phyloP scores from a whole-genome alignment of 2,797 vertebrate species.

The Huso huso region DNA sequence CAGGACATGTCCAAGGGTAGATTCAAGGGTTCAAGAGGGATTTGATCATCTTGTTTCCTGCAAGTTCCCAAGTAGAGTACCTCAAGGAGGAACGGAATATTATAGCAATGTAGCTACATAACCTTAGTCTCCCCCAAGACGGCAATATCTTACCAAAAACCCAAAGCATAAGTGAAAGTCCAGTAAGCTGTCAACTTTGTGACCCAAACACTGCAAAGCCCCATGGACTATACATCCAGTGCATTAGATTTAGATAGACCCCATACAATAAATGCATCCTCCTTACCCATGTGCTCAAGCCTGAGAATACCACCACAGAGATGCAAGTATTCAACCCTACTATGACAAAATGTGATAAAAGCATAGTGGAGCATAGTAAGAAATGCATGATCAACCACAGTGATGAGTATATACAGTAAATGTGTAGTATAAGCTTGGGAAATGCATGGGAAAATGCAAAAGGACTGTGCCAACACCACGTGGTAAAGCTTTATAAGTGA shows the following conservation, averaged over 20 bases:
- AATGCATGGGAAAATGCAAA: too few relatives aligned
- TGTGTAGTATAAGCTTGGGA: too few relatives aligned
- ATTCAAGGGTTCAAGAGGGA: too few relatives aligned
- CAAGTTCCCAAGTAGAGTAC: slow-evolving; percentile 38
- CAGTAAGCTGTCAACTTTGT: slow-evolving; percentile 41
- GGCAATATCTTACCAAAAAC: slow-evolving; percentile 22
- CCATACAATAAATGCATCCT: slow-evolving; percentile 7
- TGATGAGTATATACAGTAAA: too few relatives aligned
- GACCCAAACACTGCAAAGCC: slow-evolving; percentile 49
- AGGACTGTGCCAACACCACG: too few relatives aligned
- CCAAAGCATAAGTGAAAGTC: slow-evolving; percentile 33
- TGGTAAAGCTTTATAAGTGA: too few relatives aligned
- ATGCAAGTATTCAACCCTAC: too few relatives aligned
- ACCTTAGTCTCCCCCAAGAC: slow-evolving; percentile 20
- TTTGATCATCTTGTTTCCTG: too few relatives aligned
- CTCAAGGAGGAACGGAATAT: slow-evolving; percentile 38
- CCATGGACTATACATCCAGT: slow-evolving; percentile 37
- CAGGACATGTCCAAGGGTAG: slow-evolving; percentile 17
- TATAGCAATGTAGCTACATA: slow-evolving; percentile 20
- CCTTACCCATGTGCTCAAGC: slow-evolving; percentile 2
- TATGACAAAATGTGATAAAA: too few relatives aligned
- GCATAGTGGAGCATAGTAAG: too few relatives aligned
- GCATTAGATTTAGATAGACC: slow-evolving; percentile 36
- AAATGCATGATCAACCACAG: too few relatives aligned
- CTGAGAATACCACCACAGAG: too few relatives aligned